Conservation (phyloP, 2,888 invertebrate species). For the Pseudococcus longispinus region DNA sequence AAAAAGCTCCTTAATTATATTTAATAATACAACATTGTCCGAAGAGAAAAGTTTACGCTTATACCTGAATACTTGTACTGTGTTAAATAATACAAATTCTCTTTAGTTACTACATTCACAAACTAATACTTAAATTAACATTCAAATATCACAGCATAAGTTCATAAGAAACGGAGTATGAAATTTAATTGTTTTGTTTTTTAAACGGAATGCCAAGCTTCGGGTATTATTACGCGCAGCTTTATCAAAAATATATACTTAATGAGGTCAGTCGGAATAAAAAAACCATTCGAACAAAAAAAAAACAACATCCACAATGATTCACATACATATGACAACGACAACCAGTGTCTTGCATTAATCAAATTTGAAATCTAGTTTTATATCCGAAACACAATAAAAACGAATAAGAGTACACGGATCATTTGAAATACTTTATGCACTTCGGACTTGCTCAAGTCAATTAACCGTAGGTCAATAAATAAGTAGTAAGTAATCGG, state of each 20-base stretch:
- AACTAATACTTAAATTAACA: slow-evolving; percentile 39
- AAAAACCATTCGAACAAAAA: not conserved
- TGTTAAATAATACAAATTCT: not conserved
- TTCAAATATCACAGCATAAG: slow-evolving; percentile 29
- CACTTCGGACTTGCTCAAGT: slow-evolving; percentile 26
- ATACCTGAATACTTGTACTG: slow-evolving; percentile 20
- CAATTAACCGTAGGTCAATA: not conserved
- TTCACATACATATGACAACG: not conserved
- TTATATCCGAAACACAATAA: not conserved
- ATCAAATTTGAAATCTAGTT: not conserved
- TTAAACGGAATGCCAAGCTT: not conserved
- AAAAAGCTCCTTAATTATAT: slow-evolving; percentile 18
- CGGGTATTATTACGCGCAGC: not conserved
- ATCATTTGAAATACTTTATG: not conserved
- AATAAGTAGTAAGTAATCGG: slow-evolving; percentile 20
- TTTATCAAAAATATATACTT: not conserved
- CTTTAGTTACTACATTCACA: slow-evolving; percentile 26
- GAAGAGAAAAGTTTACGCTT: slow-evolving; percentile 19
- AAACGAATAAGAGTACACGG: not conserved
- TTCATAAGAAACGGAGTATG: not conserved
- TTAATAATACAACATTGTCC: slow-evolving; percentile 32
- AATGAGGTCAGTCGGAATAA: not conserved
- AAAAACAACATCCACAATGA: not conserved
- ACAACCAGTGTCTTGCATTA: not conserved
- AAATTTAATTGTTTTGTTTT: not conserved